phyloP scores from a whole-genome alignment of 1,140 invertebrate species.

The Calephelis nemesis region DNA sequence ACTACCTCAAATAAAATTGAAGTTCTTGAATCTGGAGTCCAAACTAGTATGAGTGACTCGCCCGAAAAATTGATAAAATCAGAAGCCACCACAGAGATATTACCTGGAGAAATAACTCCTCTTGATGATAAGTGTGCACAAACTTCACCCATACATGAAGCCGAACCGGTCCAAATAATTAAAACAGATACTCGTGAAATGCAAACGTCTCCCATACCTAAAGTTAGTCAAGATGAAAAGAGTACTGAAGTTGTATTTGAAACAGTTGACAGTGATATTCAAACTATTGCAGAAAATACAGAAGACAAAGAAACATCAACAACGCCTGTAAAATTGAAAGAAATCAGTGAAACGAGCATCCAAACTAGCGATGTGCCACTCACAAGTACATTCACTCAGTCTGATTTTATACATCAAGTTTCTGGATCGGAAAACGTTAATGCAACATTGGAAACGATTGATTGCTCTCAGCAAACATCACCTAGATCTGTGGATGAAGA shows the following conservation, averaged over 20 bases:
- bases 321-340: constrained; percentile 52
- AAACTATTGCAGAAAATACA: constrained; percentile 71
- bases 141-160: constrained; percentile 55
- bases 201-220: constrained; percentile 62
- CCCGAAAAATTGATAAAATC: constrained; percentile 45
- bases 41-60: constrained; percentile 58
- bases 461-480: constrained; percentile 68
- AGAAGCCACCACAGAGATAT: constrained; percentile 70
- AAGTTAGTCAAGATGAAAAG: constrained; percentile 64
- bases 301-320: constrained; percentile 66
- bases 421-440: constrained; percentile 12
- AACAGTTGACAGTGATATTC: constrained; percentile 64
- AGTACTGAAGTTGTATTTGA: constrained; percentile 59
- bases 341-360: constrained; percentile 72
- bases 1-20: constrained; percentile 45
- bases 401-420: constrained; percentile 34
- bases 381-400: constrained; percentile 59
- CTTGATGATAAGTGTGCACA: constrained; percentile 74
- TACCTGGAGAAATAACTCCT: constrained; percentile 55
- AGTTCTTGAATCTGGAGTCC: constrained; percentile 53
- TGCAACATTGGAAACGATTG: constrained; percentile 40
- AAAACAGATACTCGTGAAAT: constrained; percentile 68
- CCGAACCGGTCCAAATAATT: constrained; percentile 41
- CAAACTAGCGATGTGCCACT: constrained; percentile 69
- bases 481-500: constrained; percentile 42